A percentile compares a stretch with the other conserved stretches of the same genome.
These are phyloP conservation scores for Heliconius hortense DNA, from an alignment of 2,888 invertebrate species.

Conservation along the genomic window DNA sequence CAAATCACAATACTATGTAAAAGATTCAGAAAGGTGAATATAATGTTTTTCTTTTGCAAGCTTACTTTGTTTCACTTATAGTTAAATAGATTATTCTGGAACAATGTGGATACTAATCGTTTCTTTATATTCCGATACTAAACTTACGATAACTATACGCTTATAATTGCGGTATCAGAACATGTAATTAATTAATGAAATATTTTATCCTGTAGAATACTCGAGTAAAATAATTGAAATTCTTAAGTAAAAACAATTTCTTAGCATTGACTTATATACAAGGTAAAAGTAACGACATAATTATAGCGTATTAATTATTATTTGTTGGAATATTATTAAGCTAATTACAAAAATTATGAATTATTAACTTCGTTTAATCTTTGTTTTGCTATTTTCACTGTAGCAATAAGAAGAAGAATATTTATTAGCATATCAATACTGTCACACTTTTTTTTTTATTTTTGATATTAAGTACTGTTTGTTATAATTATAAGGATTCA, in stretches of 20 bases:
- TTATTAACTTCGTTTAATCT: not conserved
- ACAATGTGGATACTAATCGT: not conserved
- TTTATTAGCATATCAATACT: not conserved
- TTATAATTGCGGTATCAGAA: not conserved
- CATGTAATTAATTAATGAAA: not conserved
- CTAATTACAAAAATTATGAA: not conserved
- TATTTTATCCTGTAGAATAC: not conserved
- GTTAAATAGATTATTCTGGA: not conserved
- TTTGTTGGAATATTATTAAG: conserved; percentile 3
- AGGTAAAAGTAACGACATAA: conserved; percentile 6
- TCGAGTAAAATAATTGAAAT: conserved; percentile 5
- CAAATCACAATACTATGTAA: not conserved
- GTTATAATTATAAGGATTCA: not conserved
- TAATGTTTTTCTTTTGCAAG: not conserved
- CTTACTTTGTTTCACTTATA: not conserved
- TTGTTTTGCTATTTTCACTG: not conserved
- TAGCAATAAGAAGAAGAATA: not conserved
- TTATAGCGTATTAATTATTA: not conserved
- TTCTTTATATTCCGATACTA: not conserved
- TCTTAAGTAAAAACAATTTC: not conserved
- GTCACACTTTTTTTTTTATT: not conserved
- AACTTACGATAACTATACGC: not conserved
- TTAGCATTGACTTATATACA: conserved; percentile 8
- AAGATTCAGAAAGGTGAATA: not conserved
- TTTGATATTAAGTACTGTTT: not conserved